Evolutionary conservation across 1,140 invertebrate species (phyloP), one percentile per base, ranked within the genome.

Genomic region (Goniozus legneri): DNA sequence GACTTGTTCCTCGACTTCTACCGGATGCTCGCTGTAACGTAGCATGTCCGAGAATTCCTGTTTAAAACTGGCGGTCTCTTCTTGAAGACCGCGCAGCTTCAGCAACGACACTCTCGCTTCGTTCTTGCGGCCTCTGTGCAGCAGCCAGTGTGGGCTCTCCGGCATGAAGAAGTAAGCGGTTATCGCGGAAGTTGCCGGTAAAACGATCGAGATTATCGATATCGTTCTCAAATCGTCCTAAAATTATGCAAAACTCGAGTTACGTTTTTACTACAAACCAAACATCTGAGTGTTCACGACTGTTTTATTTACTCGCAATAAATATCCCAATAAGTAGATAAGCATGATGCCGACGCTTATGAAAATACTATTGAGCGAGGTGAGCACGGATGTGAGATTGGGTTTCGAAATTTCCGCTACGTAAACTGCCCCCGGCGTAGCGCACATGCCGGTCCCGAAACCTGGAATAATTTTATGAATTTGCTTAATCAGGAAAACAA

Each of bases 1-100:
- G n/a, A n/a, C n/a, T n/a, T n/a, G n/a, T n/a, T n/a, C n/a, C n/a
- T n/a, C n/a, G n/a, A n/a, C n/a, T n/a, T n/a, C n/a, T n/a, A n/a
- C n/a, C n/a, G n/a, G 77, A 8, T 77, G 54, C 55, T 86, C 79
- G 6, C 78, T 79, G 68, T 87, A 81, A 35, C 82, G 80, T 49
- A 86, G 80, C 43, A 93, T 81, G 41, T 89, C 87, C 20, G 82
- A 68, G 45, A 89, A 80, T 75, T 94, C 90, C 14, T 82, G 80
- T 19, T 84, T 78, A 31, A 91, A 83, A 60, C 90, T 82, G 1
- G 79, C 34, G 13, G 51, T 59, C 36, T 58, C 77, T 30, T 78
- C 66, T 56, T 54, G 14, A 55, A 80, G 46, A 31, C 78, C 75
- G 56, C 82, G 58, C 57, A 82, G 65, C 62, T 69, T 64, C 12